phyloP scores from a whole-genome alignment of 2,113 vertebrate species.

The Mionectes macconnelli region DNA sequence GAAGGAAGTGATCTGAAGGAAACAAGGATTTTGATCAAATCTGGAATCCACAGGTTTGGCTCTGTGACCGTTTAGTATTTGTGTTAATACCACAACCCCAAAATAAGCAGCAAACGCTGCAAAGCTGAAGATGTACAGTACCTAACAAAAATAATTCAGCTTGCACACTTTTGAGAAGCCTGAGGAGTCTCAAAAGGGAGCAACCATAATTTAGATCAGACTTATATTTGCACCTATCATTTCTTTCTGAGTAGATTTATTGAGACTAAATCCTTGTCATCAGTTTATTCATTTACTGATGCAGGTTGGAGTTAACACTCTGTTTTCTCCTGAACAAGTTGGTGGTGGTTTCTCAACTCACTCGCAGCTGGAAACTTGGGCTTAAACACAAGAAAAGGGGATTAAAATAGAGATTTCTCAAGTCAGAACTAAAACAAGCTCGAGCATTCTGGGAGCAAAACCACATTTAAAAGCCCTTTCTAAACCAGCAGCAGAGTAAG shows the following conservation, averaged over 20 bases:
- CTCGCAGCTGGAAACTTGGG: background rate
- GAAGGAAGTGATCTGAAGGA: background rate
- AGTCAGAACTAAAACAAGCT: background rate
- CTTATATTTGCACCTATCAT: background rate
- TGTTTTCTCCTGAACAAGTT: background rate
- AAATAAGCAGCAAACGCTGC: background rate
- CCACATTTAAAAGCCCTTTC: rapidly evolving
- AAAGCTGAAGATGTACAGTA: background rate
- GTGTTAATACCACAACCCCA: background rate
- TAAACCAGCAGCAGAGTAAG: background rate
- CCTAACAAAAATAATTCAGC: background rate
- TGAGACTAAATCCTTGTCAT: background rate
- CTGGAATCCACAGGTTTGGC: background rate
- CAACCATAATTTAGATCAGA: background rate
- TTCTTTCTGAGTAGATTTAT: background rate
- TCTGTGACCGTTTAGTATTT: background rate
- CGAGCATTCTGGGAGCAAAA: background rate
- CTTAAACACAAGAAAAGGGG: background rate
- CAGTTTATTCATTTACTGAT: background rate
- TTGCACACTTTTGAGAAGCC: background rate
- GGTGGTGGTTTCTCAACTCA: background rate
- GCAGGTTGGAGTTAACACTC: background rate
- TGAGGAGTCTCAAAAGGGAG: background rate
- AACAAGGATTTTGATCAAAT: background rate
- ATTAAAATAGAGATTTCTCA: background rate